Evolutionary conservation across 2,797 vertebrate genomes (phyloP), one percentile per base, ranked within the genome.

Genomic region (Fringilla coelebs): DNA sequence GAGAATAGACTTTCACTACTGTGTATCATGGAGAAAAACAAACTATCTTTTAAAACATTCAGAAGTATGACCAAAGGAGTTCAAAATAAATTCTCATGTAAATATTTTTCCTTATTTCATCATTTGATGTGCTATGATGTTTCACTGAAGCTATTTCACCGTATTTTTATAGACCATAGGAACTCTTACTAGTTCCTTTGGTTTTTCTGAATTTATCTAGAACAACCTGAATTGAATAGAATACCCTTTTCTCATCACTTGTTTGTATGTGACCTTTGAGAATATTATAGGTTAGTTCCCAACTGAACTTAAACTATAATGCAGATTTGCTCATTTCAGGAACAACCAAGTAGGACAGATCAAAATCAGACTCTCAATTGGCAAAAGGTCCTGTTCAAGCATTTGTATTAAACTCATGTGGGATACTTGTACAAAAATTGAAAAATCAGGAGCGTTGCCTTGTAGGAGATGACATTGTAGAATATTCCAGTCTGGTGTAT

Each of bases 401-500:
- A 57, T 68, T 81, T 55, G 17, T 52, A 7, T 66, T 75, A 54
- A 31, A 34, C 48, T 93, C 45, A 15, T 6, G 5, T 58, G 12
- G 13, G 31, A 21, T 85, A n/a, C 26, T 80, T 92, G 22, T 38
- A 26, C 29, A 78, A 79, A 76, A 34, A 63, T 4, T 78, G 52
- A 84, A 78, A 81, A 84, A 28, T 88, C 32, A 86, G 36, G 22
- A 66, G 19, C 0, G 1, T 48, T 81, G 28, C 26, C 26, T 82
- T 3, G 2, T 55, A 52, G 29, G 43, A 67, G 29, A 24, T 0
- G 0, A 31, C 1, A 0, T 16, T 71, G 32, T 76, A n/a, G 46
- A 58, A 41, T 67, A 51, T 85, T 24, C 8, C 36, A 68, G 4
- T 65, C 40, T 51, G 34, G 19, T 18, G 3, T 51, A 26, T 71